Percentiles rank a stretch among this genome's conserved stretches.
phyloP scores from a whole-genome alignment of 2,113 vertebrate species.

The Microcebus jonahi region DNA sequence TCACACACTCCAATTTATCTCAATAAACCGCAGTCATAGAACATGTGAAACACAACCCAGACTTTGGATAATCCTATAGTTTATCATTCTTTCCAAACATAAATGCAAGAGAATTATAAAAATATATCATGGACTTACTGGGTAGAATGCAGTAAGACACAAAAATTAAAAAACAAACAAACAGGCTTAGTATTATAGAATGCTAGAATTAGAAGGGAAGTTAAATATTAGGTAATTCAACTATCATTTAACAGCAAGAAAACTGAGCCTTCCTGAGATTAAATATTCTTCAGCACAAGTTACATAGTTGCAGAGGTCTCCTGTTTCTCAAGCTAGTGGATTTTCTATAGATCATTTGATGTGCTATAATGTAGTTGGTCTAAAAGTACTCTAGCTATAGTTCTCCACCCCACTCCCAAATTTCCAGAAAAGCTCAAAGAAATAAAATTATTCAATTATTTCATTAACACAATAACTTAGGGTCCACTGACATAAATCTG shows the following conservation, averaged over 20 bases:
- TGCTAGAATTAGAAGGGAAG: neutral
- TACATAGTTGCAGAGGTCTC: neutral
- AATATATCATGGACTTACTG: neutral
- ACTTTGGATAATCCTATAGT: neutral
- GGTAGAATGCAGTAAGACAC: neutral
- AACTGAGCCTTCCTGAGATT: neutral
- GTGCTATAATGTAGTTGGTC: neutral
- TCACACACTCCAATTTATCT: neutral
- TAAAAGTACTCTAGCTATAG: neutral
- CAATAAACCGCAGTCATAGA: neutral
- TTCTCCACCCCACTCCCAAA: neutral
- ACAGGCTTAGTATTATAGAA: neutral
- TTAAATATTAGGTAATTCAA: neutral
- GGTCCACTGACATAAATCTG: neutral
- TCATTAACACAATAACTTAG: neutral
- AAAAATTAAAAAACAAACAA: neutral
- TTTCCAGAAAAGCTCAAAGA: neutral
- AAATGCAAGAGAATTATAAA: neutral
- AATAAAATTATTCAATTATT: neutral
- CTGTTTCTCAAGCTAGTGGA: neutral
- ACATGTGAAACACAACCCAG: neutral
- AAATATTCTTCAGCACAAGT: neutral
- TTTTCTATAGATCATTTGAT: neutral
- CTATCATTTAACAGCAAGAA: neutral
- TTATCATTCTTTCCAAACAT: neutral